Conservation (phyloP, 1,140 invertebrate genomes). For the Zaprionus camerounensis region DNA sequence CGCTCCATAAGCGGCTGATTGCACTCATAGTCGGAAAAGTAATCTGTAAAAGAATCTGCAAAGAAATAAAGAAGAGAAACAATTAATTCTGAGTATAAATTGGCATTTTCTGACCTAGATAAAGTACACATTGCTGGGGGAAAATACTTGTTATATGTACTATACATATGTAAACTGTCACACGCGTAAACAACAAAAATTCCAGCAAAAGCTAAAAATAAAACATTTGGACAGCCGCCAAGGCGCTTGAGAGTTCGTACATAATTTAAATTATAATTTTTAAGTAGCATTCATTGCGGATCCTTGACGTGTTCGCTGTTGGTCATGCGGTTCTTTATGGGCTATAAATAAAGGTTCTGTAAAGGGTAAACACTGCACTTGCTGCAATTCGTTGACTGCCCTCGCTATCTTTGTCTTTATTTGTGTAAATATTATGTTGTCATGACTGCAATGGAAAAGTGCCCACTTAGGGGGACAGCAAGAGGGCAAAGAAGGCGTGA, state of each 20-base stretch:
- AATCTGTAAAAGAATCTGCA: constrained; percentile 79
- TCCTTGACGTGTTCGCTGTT: constrained; percentile 22
- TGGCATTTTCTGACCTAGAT: constrained; percentile 14
- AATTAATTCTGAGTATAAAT: constrained; percentile 12
- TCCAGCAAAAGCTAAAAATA: constrained; percentile 30
- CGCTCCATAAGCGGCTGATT: constrained; percentile 90
- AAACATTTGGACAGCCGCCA: constrained; percentile 61
- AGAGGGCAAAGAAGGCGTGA: constrained; percentile 19
- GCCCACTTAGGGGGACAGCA: constrained; percentile 34
- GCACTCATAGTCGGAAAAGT: constrained; percentile 87
- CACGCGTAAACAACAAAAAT: constrained; percentile 51
- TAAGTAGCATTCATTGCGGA: constrained; percentile 43
- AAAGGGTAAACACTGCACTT: constrained; percentile 48
- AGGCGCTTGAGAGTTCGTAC: constrained; percentile 43
- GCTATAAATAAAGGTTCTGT: constrained; percentile 61
- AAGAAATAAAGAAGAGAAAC: constrained; percentile 10
- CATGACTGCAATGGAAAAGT: constrained; percentile 44
- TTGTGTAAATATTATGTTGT: constrained; percentile 63
- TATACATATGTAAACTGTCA: constrained; percentile 58
- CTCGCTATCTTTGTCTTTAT: constrained; percentile 21
- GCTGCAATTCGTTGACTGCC: constrained; percentile 33
- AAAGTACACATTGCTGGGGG: neutral
- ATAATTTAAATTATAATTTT: constrained; percentile 56
- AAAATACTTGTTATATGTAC: constrained; percentile 4
- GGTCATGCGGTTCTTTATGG: constrained; percentile 52